Conservation (phyloP, 2,888 invertebrate species). For the Drosophila diplacantha region DNA sequence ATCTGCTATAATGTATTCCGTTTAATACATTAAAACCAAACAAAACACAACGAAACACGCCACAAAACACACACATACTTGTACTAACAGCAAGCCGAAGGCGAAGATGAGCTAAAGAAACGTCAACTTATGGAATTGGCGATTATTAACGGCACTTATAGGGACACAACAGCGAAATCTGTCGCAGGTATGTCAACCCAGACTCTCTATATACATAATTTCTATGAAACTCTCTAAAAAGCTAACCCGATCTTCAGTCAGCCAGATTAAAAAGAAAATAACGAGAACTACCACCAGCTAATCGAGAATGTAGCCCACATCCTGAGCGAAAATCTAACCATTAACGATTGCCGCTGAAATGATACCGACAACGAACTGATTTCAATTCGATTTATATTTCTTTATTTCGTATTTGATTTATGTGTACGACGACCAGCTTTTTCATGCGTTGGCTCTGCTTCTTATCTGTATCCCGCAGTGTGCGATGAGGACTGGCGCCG, state of each 20-base stretch:
- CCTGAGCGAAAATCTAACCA: constrained; percentile 38
- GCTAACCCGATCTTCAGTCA: constrained; percentile 22
- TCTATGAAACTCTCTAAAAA: constrained; percentile 28
- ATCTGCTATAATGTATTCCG: constrained; percentile 70
- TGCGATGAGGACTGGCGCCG: constrained; percentile 93
- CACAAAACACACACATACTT: constrained; percentile 50
- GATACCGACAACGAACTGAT: constrained; percentile 25
- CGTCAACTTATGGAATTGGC: constrained; percentile 99
- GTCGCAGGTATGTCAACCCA: constrained; percentile 84
- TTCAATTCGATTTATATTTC: constrained; percentile 40
- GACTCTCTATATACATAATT: constrained; percentile 35
- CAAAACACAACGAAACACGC: constrained; percentile 41
- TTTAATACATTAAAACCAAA: constrained; percentile 65
- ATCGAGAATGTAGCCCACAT: constrained; percentile 19
- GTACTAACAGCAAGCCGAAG: constrained; percentile 93
- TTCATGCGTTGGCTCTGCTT: constrained; percentile 70
- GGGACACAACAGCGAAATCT: constrained; percentile 94
- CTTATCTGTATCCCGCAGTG: constrained; percentile 79
- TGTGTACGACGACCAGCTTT: constrained; percentile 62
- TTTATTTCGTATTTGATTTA: constrained; percentile 63
- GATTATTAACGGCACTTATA: constrained; percentile 99
- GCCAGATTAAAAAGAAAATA: constrained; percentile 16
- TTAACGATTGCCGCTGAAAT: constrained; percentile 35
- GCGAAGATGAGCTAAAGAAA: constrained; percentile 99
- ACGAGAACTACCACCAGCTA: constrained; percentile 30